These are phyloP conservation scores for Eucidaris tribuloides DNA, from an alignment of 35 echinoderm and acorn worm genomes.

Conservation along the genomic window DNA sequence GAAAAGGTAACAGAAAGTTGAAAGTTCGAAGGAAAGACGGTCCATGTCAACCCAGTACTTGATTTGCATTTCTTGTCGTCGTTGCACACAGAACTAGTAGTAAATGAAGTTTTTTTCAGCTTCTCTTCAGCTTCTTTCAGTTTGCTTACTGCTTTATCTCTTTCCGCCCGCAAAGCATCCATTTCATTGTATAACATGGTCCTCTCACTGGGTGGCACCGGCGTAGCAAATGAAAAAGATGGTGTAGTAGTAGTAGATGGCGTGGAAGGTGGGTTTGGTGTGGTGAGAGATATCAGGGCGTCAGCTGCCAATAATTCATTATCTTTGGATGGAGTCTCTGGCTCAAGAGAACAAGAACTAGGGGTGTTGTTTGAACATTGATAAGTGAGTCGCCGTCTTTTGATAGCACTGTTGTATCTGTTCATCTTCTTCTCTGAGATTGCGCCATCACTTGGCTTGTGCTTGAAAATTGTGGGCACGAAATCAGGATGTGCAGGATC, in stretches of 20 bases:
- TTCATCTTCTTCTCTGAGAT: not conserved
- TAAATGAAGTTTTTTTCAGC: slow-evolving; percentile 26
- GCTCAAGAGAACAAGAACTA: not conserved
- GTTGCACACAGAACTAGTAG: not conserved
- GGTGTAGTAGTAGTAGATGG: no score
- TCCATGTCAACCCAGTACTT: slow-evolving; percentile 29
- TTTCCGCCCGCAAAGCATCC: slow-evolving; percentile 29
- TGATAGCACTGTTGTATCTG: slow-evolving; percentile 1
- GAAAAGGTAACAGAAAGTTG: not conserved
- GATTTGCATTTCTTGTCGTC: slow-evolving; percentile 34
- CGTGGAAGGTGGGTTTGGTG: no score
- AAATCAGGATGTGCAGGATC: not conserved
- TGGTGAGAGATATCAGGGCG: no score
- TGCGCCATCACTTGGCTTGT: not conserved
- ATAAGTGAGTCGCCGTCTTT: not conserved
- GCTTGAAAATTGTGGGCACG: not conserved
- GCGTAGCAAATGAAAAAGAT: not conserved
- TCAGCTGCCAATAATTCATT: slow-evolving; percentile 8
- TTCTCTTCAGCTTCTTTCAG: slow-evolving; percentile 26
- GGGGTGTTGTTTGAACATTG: not conserved
- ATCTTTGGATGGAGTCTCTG: not conserved
- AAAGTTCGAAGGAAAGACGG: slow-evolving; percentile 1
- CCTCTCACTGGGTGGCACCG: not conserved
- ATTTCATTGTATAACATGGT: slow-evolving; percentile 40
- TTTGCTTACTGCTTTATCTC: not conserved